phyloP scores from a whole-genome alignment of 2,888 invertebrate species.

The Plebejus melissa region DNA sequence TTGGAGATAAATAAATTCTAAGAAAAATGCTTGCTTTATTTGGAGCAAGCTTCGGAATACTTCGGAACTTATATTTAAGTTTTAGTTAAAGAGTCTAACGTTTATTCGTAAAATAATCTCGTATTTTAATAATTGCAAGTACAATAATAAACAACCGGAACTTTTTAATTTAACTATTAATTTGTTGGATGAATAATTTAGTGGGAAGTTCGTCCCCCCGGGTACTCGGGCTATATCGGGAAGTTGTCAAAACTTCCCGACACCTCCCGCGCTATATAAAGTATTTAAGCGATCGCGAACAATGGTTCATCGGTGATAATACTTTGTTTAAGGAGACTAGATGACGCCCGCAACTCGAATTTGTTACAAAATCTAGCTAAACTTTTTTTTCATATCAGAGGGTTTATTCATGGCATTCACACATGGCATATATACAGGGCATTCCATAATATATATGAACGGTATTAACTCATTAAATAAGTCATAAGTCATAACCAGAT shows the following conservation, averaged over 20 bases:
- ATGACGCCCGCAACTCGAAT: too few species aligned
- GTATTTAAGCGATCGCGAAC: slow-evolving; percentile 10
- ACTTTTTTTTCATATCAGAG: too few species aligned
- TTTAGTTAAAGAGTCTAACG: not conserved
- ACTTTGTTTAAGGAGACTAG: not conserved
- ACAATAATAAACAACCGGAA: slow-evolving; percentile 32
- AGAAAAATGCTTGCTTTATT: too few species aligned
- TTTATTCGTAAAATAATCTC: not conserved
- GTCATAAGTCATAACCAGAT: too few species aligned
- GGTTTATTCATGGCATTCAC: too few species aligned
- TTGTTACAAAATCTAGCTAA: too few species aligned
- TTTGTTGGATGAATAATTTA: slow-evolving; percentile 35
- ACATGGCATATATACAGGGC: too few species aligned
- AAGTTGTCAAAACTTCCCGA: slow-evolving; percentile 36
- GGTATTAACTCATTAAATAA: too few species aligned
- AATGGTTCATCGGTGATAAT: slow-evolving; percentile 5
- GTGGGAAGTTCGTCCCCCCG: slow-evolving; percentile 33
- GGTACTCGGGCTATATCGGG: slow-evolving; percentile 30
- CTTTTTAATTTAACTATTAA: slow-evolving; percentile 35
- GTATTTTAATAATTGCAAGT: not conserved
- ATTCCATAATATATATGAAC: too few species aligned
- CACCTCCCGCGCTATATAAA: not conserved
- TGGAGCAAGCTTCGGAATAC: too few species aligned
- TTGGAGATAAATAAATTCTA: too few species aligned
- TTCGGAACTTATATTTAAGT: too few species aligned